Base-by-base conservation (phyloP, 1,140 invertebrate species). In the Macrobrachium nipponense region DNA sequence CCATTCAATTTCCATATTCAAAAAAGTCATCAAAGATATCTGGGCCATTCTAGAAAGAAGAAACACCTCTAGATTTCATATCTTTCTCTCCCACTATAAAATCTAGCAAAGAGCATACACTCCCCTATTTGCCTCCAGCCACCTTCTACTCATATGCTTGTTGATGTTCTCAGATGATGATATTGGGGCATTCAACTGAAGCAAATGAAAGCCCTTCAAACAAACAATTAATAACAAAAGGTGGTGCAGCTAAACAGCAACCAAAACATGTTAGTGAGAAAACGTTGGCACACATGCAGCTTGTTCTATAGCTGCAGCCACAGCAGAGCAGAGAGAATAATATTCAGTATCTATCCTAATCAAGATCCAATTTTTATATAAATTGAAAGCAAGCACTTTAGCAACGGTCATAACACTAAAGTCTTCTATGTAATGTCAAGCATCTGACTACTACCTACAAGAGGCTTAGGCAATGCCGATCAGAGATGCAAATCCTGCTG, bases 131-230 rank as follows among this genome's bases (percentile, higher is more conserved):
- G 84, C 84, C 84, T 86, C 84, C 84, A 86, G 84, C 84, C 84
- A 86, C 84, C 84, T 86, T 86, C 84, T 86, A 86, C 84, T 86
- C 84, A 86, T 86, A 80, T 80, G 84, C 84, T 86, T 86, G 80
- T 86, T 72, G 58, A 70, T 51, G 51, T 51, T 51, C 51, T 51
- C 51, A 51, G 51, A 51, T 51, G 51, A 51, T 51, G 51, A 85
- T 60, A 84, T 44, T 79, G 80, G 77, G 84, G 84, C 77, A 86
- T 80, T 86, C 84, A 86, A 61, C 68, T 73, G 68, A 86, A 86
- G 84, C 84, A 86, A 64, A 73, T 73, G 75, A 80, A 73, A 86
- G 80, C 77, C 77, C 84, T 78, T 62, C 51, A 36, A 80, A 86
- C 84, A 86, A 27, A 80, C 76, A 86, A 80, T 80, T 64, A 73